Evolutionary conservation across 2,888 invertebrate genomes (phyloP).

Genomic region (Leptinotarsa tumamoca): DNA sequence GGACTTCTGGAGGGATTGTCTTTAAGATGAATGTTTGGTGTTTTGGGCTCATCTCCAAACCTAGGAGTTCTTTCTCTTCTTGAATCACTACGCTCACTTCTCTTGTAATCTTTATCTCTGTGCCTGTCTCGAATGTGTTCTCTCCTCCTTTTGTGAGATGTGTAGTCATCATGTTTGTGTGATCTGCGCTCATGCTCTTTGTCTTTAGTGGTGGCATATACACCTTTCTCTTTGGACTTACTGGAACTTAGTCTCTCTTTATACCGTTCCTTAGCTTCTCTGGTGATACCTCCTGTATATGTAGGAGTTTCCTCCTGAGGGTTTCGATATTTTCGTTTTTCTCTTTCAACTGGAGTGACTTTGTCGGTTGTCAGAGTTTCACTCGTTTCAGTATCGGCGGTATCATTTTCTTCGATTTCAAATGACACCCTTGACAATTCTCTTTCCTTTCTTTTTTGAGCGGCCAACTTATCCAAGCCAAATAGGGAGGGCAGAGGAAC

Average conservation of each 20-base stretch:
- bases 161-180: conserved; percentile 51
- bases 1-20: conserved; percentile 76
- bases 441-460: conserved; percentile 74
- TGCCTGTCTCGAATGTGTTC: conserved; percentile 61
- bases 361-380: conserved; percentile 49
- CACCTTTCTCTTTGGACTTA: conserved; percentile 76
- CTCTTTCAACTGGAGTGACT: conserved; percentile 58
- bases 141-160: conserved; percentile 54
- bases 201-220: conserved; percentile 77
- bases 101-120: conserved; percentile 53
- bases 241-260: conserved; percentile 71
- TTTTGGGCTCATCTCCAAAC: conserved; percentile 88
- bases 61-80: conserved; percentile 67
- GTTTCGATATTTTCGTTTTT: conserved; percentile 78
- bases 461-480: conserved; percentile 88
- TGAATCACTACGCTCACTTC: conserved; percentile 63
- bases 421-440: conserved; percentile 77
- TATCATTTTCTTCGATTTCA: conserved; percentile 66
- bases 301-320: conserved; percentile 92
- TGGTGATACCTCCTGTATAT: conserved; percentile 91
- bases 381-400: conserved; percentile 59
- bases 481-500: conserved; percentile 81
- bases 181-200: conserved; percentile 18
- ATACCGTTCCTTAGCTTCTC: conserved; percentile 80
- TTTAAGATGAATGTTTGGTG: conserved; percentile 77